These are phyloP conservation scores for Eulithis prunata DNA, from an alignment of 2,888 invertebrate species.

Conservation along the genomic window DNA sequence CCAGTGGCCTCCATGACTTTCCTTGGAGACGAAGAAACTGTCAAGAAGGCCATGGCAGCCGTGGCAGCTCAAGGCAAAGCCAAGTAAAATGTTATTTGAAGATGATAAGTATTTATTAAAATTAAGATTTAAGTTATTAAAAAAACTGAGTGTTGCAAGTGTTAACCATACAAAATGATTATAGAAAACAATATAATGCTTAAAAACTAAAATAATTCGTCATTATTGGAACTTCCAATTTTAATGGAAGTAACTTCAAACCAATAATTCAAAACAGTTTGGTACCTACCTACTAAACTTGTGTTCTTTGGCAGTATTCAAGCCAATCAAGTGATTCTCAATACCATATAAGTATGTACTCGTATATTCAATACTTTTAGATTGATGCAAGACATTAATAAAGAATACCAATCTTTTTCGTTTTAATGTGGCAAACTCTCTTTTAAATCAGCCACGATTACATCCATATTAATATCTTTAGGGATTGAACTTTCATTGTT, in stretches of 20 bases:
- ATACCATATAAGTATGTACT: background rate
- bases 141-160: slow-evolving; percentile 13
- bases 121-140: background rate
- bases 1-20: slow-evolving; percentile 89
- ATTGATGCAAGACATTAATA: slow-evolving; percentile 30
- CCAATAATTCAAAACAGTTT: no score
- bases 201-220: no score
- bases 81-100: slow-evolving; percentile 71
- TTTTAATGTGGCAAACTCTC: slow-evolving; percentile 70
- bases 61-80: slow-evolving; percentile 92
- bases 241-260: no score
- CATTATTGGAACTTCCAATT: no score
- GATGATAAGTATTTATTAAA: slow-evolving; percentile 31
- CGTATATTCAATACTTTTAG: background rate
- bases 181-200: background rate
- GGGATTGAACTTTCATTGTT: slow-evolving; percentile 40
- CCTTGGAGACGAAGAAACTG: slow-evolving; percentile 91
- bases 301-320: slow-evolving; percentile 30
- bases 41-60: slow-evolving; percentile 89
- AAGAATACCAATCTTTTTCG: slow-evolving; percentile 26
- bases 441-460: slow-evolving; percentile 72
- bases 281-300: background rate
- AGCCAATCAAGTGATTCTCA: slow-evolving; percentile 33
- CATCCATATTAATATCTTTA: slow-evolving; percentile 64
- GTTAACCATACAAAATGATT: background rate